These are phyloP conservation scores for Maniola hyperantus DNA, from an alignment of 2,888 invertebrate species.

Conservation along the genomic window DNA sequence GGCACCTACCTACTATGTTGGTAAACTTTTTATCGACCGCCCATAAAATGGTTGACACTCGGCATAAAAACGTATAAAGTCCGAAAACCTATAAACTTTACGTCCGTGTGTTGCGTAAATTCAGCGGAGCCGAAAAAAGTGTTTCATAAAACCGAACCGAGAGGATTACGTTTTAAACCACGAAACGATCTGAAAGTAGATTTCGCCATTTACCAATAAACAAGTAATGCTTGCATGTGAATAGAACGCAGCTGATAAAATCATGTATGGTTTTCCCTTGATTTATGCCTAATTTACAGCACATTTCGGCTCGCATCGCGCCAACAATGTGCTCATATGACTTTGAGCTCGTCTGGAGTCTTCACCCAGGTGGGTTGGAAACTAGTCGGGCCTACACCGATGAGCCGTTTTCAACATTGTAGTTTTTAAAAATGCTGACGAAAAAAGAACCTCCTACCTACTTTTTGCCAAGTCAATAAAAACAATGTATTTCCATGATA, in stretches of 20 bases:
- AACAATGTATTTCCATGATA: too few species aligned
- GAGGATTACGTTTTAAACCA: slow-evolving; percentile 8
- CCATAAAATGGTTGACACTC: slow-evolving; percentile 57
- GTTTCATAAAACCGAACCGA: slow-evolving; percentile 33
- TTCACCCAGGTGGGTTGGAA: not conserved
- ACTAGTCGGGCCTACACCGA: not conserved
- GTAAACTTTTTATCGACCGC: slow-evolving; percentile 46
- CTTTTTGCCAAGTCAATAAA: not conserved
- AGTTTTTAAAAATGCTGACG: not conserved
- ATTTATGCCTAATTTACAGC: not conserved
- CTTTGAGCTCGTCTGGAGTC: too few species aligned
- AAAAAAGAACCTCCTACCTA: not conserved
- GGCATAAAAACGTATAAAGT: slow-evolving; percentile 59
- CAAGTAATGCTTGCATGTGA: not conserved
- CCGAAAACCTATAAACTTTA: slow-evolving; percentile 72
- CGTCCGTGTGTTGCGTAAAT: slow-evolving; percentile 71
- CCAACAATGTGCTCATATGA: too few species aligned
- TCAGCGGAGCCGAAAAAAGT: slow-evolving; percentile 32
- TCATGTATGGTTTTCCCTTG: not conserved
- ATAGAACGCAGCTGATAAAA: not conserved
- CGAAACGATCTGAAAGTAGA: slow-evolving; percentile 3
- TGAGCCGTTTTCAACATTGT: too few species aligned
- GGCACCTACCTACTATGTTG: slow-evolving; percentile 2
- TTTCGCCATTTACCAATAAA: not conserved
- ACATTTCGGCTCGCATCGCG: too few species aligned